Percentiles rank a stretch among this genome's conserved stretches.
Conservation (phyloP, 2,888 invertebrate genomes). For the Rhabditoides inermis region DNA sequence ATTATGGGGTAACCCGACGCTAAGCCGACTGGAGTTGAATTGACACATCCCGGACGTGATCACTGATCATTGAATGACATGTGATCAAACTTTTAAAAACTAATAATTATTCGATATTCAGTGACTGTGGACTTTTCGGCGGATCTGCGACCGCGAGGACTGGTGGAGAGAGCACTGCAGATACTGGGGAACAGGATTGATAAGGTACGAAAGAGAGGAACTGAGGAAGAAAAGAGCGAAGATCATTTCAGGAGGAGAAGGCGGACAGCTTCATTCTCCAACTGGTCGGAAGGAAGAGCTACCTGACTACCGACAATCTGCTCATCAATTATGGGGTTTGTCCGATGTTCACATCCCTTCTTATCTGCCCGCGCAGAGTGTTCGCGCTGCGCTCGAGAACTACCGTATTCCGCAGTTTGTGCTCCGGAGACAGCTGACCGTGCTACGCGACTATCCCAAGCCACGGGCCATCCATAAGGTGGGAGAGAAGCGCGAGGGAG, state of each 20-base stretch:
- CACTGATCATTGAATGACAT: too few relatives aligned
- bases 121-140: conserved; percentile 13
- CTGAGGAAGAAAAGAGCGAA: not conserved
- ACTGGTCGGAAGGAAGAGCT: conserved; percentile 39
- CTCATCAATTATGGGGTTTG: conserved; percentile 30
- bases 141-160: conserved; percentile 10
- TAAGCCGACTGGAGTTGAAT: too few relatives aligned
- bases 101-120: too few relatives aligned
- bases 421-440: conserved; percentile 25
- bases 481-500: too few relatives aligned
- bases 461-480: conserved; percentile 29
- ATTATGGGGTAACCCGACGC: too few relatives aligned
- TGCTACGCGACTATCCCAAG: conserved; percentile 25
- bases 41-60: too few relatives aligned
- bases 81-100: too few relatives aligned
- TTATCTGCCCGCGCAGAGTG: conserved; percentile 18
- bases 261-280: conserved; percentile 39
- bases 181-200: conserved; percentile 5
- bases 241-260: conserved; percentile 16
- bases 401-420: conserved; percentile 40
- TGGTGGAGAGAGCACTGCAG: conserved; percentile 4
- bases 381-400: conserved; percentile 42
- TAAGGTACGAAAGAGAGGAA: not conserved
- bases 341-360: not conserved
- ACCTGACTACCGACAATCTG: conserved; percentile 24